Conservation (phyloP, 2,113 vertebrate genomes). For the Chinchilla lanigera region DNA sequence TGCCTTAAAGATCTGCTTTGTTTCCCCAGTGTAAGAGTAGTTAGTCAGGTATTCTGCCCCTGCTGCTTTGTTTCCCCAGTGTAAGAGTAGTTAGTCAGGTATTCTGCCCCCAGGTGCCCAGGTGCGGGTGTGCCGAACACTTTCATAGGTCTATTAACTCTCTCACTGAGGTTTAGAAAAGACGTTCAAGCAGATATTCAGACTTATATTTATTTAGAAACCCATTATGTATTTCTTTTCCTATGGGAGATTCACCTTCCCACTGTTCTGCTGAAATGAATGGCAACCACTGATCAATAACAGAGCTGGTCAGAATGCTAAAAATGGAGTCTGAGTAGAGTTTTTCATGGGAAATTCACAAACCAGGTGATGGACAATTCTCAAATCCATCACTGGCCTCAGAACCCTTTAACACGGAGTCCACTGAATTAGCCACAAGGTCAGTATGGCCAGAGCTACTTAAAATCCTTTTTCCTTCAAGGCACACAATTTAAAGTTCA, state of each 20-base stretch:
- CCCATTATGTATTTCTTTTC: background rate
- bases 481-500: constrained; percentile 47
- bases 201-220: background rate
- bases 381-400: background rate
- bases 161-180: background rate
- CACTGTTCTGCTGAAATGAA: background rate
- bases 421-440: background rate
- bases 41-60: background rate
- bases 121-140: background rate
- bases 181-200: background rate
- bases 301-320: background rate
- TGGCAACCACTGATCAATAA: constrained; percentile 1
- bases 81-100: background rate
- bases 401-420: background rate
- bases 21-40: background rate
- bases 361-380: background rate
- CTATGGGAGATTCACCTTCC: background rate
- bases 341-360: constrained; percentile 16
- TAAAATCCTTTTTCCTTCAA: background rate
- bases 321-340: background rate
- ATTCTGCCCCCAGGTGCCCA: background rate
- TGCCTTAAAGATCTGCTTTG: background rate
- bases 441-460: background rate
- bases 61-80: background rate
- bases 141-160: background rate